Evolutionary conservation across 2,113 vertebrate species (phyloP).

Genomic region (Cebus imitator): DNA sequence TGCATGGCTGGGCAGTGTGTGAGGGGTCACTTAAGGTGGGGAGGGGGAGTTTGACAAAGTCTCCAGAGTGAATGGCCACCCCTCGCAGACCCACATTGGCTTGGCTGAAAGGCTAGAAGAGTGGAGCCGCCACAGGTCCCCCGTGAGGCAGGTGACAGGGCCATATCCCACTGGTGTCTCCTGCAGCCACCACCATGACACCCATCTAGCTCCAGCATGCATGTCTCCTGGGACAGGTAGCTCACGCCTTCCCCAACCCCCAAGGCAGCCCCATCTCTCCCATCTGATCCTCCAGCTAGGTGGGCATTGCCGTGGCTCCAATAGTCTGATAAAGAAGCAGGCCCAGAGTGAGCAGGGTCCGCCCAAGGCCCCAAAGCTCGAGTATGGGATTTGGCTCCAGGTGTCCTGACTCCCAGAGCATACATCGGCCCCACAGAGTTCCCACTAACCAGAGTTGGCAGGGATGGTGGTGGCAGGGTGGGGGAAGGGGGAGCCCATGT

Average conservation of each 20-base stretch:
- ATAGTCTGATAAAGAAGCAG: background rate
- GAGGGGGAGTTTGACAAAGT: background rate
- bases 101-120: background rate
- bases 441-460: constrained; percentile 45
- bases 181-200: background rate
- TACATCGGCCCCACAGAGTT: background rate
- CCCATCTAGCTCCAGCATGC: background rate
- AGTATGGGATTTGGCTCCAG: background rate
- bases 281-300: background rate
- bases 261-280: background rate
- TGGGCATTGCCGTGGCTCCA: background rate
- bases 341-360: background rate
- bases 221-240: background rate
- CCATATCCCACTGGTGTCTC: background rate
- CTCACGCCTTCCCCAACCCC: background rate
- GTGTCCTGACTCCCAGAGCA: background rate
- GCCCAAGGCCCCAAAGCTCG: background rate
- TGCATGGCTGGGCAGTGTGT: background rate
- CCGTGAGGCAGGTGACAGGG: background rate
- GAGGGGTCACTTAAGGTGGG: background rate
- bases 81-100: background rate
- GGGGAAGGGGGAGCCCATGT: constrained; percentile 50
- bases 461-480: background rate
- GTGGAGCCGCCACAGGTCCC: background rate
- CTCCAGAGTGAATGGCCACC: background rate